These are phyloP conservation scores for Onychomys arenicola DNA, from an alignment of 2,797 vertebrate species.

Conservation along the genomic window DNA sequence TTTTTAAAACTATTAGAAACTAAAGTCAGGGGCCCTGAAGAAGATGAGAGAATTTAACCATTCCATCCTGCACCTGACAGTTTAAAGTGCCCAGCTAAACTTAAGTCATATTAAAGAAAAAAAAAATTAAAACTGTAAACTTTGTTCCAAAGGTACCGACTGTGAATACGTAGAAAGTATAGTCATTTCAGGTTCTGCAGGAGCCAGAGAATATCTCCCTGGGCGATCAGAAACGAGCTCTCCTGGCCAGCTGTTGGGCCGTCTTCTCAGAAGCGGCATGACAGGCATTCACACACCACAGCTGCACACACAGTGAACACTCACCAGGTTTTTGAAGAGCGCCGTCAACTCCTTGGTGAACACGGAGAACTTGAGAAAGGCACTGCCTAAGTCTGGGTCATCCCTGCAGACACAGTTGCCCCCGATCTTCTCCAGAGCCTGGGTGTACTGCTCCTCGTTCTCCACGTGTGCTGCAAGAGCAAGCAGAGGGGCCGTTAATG, in stretches of 20 bases:
- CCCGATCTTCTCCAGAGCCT: slow-evolving; percentile 99
- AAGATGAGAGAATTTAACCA: background rate
- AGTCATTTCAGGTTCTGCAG: background rate
- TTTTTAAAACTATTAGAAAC: background rate
- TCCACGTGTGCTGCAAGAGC: slow-evolving; percentile 95
- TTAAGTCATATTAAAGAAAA: background rate
- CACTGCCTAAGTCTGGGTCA: slow-evolving; percentile 98
- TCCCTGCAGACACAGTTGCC: slow-evolving; percentile 98
- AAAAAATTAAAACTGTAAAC: background rate
- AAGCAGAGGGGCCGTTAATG: background rate
- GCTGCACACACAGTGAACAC: background rate
- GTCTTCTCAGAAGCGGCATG: background rate
- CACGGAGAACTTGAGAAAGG: slow-evolving; percentile 98
- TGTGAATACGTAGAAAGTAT: background rate
- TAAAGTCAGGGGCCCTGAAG: background rate
- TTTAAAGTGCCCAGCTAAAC: background rate
- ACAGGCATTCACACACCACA: accelerated
- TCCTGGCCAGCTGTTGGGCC: too few relatives aligned
- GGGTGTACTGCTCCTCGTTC: slow-evolving; percentile 99
- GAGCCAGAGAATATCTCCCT: background rate
- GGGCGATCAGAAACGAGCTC: background rate
- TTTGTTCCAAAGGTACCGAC: background rate
- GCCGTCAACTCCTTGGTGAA: slow-evolving; percentile 99
- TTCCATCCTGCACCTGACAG: background rate
- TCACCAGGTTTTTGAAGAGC: slow-evolving; percentile 99